Base-by-base conservation (phyloP, 35 echinoderm and acorn worm genomes). In the Diadema setosum region DNA sequence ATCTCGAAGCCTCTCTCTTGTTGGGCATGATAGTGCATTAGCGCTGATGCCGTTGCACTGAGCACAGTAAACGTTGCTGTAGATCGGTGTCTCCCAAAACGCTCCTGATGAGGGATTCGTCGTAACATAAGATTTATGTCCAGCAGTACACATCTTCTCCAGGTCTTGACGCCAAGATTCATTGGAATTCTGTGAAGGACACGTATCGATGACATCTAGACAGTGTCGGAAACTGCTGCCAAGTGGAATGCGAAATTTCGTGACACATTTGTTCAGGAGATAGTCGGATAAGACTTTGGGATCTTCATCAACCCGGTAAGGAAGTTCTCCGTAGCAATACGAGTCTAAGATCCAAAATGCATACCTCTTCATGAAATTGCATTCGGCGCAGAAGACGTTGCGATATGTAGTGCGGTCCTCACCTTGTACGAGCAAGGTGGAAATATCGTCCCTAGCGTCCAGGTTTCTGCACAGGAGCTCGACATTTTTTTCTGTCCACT, bases 351-450 rank as follows among this genome's bases (percentile, higher is more conserved):
- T 89, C 92, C 92, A 94, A 39, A 87, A 94, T 32, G 34, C 59
- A 21, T 67, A 45, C 0, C 29, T 36, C 9, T 34, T 52, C 35
- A 36, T 57, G 17, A 34, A 60, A 40, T 90, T 94, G 82, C 92
- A 94, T 60, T 90, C 82, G 0, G 92, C 92, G 58, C 92, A 94
- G 42, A 87, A 94, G 4, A 94, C 42, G 63, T 94, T 94, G 18
- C 92, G 50, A 46, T 94, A 94, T 8, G 92, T 94, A 33, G 81
- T 80, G 4, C 87, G 82, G 57, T 94, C 83, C 25, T 26, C 52
- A 17, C 86, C 87, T 81, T 86, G 86, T 5, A 94, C 92, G 29
- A 87, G 83, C 25, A 94, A 80, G 12, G 46, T 69, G 11, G 92
- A 83, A 18, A 94, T 30, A 4, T 69, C 83, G 26, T 89, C 92